Conservation (phyloP, 2,888 invertebrate species). For the Tetheella fluctuosa region DNA sequence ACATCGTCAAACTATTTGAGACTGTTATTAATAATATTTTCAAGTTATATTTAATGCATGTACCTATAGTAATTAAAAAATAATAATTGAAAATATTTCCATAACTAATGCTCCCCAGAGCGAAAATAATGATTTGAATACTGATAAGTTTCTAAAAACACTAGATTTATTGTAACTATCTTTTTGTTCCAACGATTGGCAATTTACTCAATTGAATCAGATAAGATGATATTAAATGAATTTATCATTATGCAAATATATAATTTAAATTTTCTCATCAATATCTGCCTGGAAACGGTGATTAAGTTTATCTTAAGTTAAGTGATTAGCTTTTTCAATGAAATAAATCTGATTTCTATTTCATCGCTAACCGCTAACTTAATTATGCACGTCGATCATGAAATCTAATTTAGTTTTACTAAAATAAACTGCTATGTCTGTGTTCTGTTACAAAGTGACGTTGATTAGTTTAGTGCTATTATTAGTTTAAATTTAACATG, state of each 20-base stretch:
- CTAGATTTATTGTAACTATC: no score
- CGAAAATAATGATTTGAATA: no score
- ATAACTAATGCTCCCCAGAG: no score
- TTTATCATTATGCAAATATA: no score
- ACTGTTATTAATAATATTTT: no score
- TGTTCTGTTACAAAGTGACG: neutral
- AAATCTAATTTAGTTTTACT: neutral
- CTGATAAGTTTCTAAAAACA: no score
- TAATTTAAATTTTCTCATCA: neutral
- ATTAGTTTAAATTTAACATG: neutral
- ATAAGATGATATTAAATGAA: no score
- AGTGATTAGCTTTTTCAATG: neutral
- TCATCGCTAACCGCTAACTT: neutral
- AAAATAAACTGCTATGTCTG: neutral
- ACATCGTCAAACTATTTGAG: neutral
- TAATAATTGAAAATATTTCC: no score
- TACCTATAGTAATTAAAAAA: no score
- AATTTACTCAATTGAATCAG: neutral
- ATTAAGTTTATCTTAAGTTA: neutral
- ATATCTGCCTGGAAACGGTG: neutral
- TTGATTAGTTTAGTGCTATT: neutral
- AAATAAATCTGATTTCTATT: neutral
- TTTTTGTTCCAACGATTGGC: neutral
- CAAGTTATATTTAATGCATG: no score
- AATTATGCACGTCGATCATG: slow-evolving; percentile 14